These are phyloP conservation scores for Corbicula japonica DNA, from an alignment of 2,888 invertebrate species.

Conservation along the genomic window DNA sequence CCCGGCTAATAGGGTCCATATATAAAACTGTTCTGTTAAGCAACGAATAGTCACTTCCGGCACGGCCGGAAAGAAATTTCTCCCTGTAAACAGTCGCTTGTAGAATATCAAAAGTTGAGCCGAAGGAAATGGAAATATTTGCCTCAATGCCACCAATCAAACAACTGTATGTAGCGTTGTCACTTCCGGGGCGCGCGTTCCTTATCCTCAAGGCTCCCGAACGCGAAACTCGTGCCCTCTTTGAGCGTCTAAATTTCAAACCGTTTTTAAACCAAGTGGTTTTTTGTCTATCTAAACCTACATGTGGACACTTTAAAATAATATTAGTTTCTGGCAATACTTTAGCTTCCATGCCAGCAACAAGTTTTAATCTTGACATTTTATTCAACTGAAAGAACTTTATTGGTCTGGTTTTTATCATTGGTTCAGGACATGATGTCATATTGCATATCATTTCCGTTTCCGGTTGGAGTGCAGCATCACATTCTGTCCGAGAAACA, in stretches of 20 bases:
- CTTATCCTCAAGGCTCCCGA: constrained; percentile 77
- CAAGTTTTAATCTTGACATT: constrained; percentile 73
- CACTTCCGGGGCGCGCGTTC: constrained; percentile 72
- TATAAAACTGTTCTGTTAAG: constrained; percentile 63
- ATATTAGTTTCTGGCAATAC: constrained; percentile 81
- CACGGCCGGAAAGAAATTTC: constrained; percentile 46
- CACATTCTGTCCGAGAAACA: constrained; percentile 73
- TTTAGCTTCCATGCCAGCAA: constrained; percentile 79
- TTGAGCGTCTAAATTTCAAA: constrained; percentile 64
- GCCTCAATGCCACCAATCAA: constrained; percentile 76
- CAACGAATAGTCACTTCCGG: constrained; percentile 35
- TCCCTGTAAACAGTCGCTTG: constrained; percentile 75
- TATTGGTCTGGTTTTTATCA: constrained; percentile 73
- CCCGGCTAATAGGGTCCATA: constrained; percentile 78
- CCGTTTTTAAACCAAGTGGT: constrained; percentile 82
- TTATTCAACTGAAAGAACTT: constrained; percentile 80
- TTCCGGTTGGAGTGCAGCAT: constrained; percentile 68
- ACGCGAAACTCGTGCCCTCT: constrained; percentile 68
- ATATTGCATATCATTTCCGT: constrained; percentile 73
- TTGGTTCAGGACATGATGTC: constrained; percentile 73
- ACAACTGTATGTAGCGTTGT: constrained; percentile 81
- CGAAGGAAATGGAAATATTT: constrained; percentile 76
- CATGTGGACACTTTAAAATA: constrained; percentile 80
- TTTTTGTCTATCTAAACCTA: constrained; percentile 75
- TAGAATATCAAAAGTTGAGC: constrained; percentile 73